These are phyloP conservation scores for Lumbricus terrestris DNA, from an alignment of 2,888 invertebrate species.

Conservation along the genomic window DNA sequence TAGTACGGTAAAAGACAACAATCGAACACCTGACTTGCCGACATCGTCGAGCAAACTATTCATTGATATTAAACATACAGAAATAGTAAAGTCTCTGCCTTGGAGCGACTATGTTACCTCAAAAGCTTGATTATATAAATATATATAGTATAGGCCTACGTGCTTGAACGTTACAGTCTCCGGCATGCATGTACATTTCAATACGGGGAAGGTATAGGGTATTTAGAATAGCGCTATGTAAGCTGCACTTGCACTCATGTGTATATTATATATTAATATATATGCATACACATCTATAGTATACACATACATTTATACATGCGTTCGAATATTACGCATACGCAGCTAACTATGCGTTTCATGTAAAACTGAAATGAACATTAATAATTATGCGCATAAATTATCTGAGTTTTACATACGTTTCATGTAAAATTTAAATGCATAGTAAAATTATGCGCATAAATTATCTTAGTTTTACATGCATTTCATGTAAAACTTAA, in stretches of 20 bases:
- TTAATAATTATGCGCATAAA: background rate
- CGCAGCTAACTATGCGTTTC: too few species aligned
- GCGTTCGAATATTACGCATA: too few species aligned
- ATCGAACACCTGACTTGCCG: background rate
- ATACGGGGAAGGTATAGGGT: background rate
- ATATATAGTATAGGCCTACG: background rate
- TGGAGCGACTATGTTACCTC: background rate
- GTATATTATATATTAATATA: too few species aligned
- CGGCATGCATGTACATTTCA: background rate
- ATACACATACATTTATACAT: background rate
- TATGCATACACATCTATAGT: background rate
- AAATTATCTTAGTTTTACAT: background rate
- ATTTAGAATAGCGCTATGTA: background rate
- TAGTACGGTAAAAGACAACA: background rate
- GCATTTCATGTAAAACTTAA: too few species aligned
- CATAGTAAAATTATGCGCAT: background rate
- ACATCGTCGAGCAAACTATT: background rate
- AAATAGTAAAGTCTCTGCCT: background rate
- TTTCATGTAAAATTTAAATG: too few species aligned
- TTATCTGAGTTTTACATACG: background rate
- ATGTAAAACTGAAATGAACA: too few species aligned
- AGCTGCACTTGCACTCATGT: background rate
- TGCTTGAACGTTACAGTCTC: slow-evolving; percentile 3
- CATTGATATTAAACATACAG: background rate
- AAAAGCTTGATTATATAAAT: background rate